Evolutionary conservation across 2,113 vertebrate genomes (phyloP).

Genomic region (Arenaria interpres): DNA sequence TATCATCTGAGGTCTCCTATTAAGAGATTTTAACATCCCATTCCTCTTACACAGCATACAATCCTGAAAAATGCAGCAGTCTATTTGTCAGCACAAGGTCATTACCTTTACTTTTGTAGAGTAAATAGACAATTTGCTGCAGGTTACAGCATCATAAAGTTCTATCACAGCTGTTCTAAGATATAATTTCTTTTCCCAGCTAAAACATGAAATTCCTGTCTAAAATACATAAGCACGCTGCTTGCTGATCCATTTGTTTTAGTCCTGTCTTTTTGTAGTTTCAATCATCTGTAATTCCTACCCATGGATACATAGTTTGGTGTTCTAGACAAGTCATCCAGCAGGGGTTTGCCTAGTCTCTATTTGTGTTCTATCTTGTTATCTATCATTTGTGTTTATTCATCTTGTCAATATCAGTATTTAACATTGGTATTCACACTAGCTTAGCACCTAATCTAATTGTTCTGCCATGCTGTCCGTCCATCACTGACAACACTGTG

Average conservation of each 20-base stretch:
- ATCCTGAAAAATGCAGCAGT: background rate
- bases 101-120: background rate
- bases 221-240: background rate
- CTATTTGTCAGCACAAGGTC: background rate
- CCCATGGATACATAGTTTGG: background rate
- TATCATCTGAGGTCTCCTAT: background rate
- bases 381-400: background rate
- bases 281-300: background rate
- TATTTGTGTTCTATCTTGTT: background rate
- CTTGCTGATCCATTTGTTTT: background rate
- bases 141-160: background rate
- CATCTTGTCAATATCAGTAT: background rate
- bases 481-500: too few relatives aligned
- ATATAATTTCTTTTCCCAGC: background rate
- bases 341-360: background rate
- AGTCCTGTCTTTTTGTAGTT: background rate
- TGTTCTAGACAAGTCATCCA: background rate
- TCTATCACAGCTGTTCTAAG: background rate
- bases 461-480: background rate
- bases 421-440: background rate
- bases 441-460: background rate
- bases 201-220: background rate
- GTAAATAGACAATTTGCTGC: background rate
- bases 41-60: background rate
- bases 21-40: background rate